These are phyloP conservation scores for Nothura maculosa DNA, from an alignment of 2,797 vertebrate species.

Conservation along the genomic window DNA sequence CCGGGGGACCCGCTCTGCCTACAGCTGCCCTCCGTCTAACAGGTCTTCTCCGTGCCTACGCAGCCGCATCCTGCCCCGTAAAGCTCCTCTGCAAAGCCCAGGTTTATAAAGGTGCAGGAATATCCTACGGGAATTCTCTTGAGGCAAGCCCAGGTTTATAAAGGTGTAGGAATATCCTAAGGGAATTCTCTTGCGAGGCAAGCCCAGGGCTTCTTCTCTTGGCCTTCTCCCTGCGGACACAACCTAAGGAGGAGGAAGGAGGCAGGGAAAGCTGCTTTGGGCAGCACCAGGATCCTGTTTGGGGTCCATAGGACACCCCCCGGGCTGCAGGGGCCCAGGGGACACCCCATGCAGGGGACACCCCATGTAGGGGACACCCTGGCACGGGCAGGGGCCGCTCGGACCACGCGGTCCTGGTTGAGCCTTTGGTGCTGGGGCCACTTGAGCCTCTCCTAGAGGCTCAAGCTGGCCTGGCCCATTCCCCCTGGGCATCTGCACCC, in stretches of 20 bases:
- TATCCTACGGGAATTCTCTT: background rate
- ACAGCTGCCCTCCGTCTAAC: background rate
- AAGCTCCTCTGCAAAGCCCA: fast-evolving
- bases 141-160: background rate
- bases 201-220: background rate
- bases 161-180: background rate
- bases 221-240: fast-evolving
- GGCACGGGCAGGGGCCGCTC: no score
- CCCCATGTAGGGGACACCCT: no score
- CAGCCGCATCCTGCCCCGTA: background rate
- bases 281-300: background rate
- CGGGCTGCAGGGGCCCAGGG: background rate
- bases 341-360: no score
- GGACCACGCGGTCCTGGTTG: no score
- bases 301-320: no score
- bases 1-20: background rate
- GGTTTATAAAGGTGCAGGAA: background rate
- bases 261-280: background rate
- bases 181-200: background rate
- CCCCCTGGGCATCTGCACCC: no score
- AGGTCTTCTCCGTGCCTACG: background rate
- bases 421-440: no score
- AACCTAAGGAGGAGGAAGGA: no score
- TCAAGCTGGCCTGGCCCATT: no score
- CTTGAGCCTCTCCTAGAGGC: no score